Evolutionary conservation across 2,113 vertebrate species (phyloP).

Genomic region (Morone saxatilis): DNA sequence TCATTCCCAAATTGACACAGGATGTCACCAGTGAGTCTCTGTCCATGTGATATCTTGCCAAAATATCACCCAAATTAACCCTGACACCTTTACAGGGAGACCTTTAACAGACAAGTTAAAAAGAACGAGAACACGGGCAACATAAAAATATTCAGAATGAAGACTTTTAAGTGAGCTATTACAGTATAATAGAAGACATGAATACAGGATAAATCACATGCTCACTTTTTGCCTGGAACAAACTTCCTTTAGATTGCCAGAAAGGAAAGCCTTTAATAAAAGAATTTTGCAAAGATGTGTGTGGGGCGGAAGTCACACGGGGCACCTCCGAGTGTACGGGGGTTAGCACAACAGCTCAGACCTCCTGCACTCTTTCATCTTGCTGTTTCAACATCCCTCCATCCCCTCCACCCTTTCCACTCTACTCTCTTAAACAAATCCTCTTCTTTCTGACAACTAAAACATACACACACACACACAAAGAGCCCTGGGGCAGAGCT

Average conservation of each 20-base stretch:
- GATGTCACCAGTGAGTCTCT: slow-evolving; percentile 18
- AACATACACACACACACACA: slow-evolving; percentile 29
- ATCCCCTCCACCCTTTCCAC: slow-evolving; percentile 45
- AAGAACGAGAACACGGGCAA: neutral
- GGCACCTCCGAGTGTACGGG: slow-evolving; percentile 41
- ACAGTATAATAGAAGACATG: neutral
- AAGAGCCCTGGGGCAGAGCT: slow-evolving; percentile 32
- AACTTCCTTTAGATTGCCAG: neutral
- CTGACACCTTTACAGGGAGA: slow-evolving; percentile 4
- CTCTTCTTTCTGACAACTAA: slow-evolving; percentile 60
- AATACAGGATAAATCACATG: neutral
- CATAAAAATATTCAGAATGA: neutral
- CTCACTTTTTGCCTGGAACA: neutral
- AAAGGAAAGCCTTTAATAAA: slow-evolving; percentile 33
- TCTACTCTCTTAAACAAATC: slow-evolving; percentile 71
- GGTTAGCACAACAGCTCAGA: slow-evolving; percentile 76
- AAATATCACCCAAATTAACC: slow-evolving; percentile 29
- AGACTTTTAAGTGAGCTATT: neutral
- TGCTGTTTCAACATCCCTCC: slow-evolving; percentile 64
- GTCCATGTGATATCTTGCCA: slow-evolving; percentile 5
- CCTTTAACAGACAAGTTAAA: neutral
- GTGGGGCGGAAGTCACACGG: slow-evolving; percentile 54
- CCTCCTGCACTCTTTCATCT: slow-evolving; percentile 76
- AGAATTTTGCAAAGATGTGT: slow-evolving; percentile 39
- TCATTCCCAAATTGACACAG: slow-evolving; percentile 39